Evolutionary conservation across 1,140 invertebrate species (phyloP), one percentile per base, ranked within the genome.

Genomic region (Caenorhabditis briggsae): DNA sequence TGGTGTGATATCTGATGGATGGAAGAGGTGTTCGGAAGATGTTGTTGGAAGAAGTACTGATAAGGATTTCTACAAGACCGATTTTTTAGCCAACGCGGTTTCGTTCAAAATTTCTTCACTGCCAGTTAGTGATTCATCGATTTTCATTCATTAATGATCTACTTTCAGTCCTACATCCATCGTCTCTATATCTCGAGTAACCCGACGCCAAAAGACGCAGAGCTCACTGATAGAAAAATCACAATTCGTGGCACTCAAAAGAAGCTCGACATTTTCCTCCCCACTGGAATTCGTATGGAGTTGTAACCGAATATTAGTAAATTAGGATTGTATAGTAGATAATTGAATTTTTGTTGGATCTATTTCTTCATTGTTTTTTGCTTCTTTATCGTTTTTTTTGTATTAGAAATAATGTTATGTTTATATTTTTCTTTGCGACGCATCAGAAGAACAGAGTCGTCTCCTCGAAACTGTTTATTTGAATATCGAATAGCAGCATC

Each of bases 1-100:
- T 43, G 88, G 85, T 25, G 88, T 88, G 14, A 83, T 89, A 18
- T 46, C 23, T 33, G 88, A 89, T n/a, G 88, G 88, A 83, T 85
- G 56, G 0, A 78, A 48, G 12, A 14, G 86, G 25, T 85, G 86
- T 41, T 56, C 56, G 9, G 12, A 65, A 14, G 16, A 43, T 25
- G n/a, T 55, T 43, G 59, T 86, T 14, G 86, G 56, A 5, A 50
- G 43, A 43, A 64, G 56, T 58, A 50, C 65, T 11, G 33, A 55
- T 50, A 41, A 74, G 16, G 43, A 78, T 9, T 85, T 87, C 20
- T 87, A 87, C 53, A 16, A 18, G 0, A 53, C 78, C 1, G 83
- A 87, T 16, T 23, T 86, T 18, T 12, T 82, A 5, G 86, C 83
- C 2, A 84, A 65, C 20, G 9, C 89, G 23, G 43, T 78, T 50